phyloP scores from a whole-genome alignment of 2,113 vertebrate species.

The Mormyrus iriodes region DNA sequence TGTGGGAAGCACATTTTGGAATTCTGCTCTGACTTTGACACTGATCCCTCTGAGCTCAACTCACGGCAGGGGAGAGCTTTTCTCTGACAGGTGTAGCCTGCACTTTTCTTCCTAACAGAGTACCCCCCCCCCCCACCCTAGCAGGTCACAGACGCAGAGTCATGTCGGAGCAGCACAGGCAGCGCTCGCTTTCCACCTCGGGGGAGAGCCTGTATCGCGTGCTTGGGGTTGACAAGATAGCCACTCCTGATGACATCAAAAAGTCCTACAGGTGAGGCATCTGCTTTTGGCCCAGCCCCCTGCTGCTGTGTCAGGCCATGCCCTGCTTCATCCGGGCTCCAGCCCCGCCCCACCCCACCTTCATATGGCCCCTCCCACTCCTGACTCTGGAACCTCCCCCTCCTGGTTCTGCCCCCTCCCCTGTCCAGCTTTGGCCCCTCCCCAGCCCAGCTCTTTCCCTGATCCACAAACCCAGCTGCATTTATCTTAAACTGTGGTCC shows the following conservation, averaged over 20 bases:
- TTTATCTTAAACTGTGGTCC: neutral
- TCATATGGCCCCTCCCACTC: neutral
- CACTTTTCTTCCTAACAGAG: neutral
- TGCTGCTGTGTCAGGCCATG: neutral
- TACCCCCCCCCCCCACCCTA: neutral
- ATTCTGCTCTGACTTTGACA: neutral
- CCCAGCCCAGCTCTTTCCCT: neutral
- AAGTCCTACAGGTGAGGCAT: constrained; percentile 85
- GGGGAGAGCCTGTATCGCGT: constrained; percentile 89
- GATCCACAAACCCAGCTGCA: neutral
- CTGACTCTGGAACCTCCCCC: too few relatives aligned
- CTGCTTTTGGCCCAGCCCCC: neutral
- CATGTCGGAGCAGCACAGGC: constrained; percentile 96
- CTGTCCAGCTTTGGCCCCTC: neutral
- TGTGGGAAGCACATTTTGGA: neutral
- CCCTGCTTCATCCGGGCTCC: neutral
- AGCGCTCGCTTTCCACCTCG: constrained; percentile 93
- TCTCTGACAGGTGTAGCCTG: neutral
- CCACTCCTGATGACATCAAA: constrained; percentile 91
- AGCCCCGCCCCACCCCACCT: neutral
- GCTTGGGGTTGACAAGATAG: constrained; percentile 87
- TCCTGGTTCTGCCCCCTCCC: neutral
- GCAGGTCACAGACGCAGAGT: constrained; percentile 18
- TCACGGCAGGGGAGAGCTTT: neutral
- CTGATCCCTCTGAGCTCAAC: neutral